Evolutionary conservation across 2,113 vertebrate species (phyloP).

Genomic region (Rostratula benghalensis): DNA sequence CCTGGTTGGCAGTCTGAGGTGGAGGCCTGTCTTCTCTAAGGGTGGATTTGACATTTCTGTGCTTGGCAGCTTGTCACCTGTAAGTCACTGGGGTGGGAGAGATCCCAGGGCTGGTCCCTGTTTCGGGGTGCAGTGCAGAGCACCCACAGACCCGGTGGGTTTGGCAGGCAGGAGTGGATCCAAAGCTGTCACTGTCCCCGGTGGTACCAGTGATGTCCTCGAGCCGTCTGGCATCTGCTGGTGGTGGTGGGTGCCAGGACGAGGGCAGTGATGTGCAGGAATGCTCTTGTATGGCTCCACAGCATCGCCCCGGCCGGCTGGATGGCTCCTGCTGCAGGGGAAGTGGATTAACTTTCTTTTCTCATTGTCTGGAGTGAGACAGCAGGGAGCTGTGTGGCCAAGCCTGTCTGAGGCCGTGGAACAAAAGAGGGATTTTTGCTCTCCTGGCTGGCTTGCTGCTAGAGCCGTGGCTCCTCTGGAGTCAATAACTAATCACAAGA

Average conservation of each 20-base stretch:
- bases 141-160: neutral
- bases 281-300: neutral
- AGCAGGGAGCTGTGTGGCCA: conserved; percentile 9
- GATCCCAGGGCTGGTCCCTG: neutral
- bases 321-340: neutral
- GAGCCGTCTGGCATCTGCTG: rapidly evolving
- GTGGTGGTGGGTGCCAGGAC: neutral
- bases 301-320: neutral
- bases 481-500: conserved; percentile 35
- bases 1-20: neutral
- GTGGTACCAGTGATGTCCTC: neutral
- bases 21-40: neutral
- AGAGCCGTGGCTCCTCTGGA: conserved; percentile 3
- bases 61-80: neutral
- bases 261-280: neutral
- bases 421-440: conserved; percentile 64
- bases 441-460: conserved; percentile 17
- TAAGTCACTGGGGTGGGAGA: rapidly evolving
- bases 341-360: conserved; percentile 50
- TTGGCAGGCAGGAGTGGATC: neutral
- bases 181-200: neutral
- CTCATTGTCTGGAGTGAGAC: neutral
- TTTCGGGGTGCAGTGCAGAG: neutral
- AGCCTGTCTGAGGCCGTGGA: conserved; percentile 39
- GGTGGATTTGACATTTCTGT: neutral